Evolutionary conservation across 2,888 invertebrate genomes (phyloP).

Genomic region (Ischnus inquisitorius): DNA sequence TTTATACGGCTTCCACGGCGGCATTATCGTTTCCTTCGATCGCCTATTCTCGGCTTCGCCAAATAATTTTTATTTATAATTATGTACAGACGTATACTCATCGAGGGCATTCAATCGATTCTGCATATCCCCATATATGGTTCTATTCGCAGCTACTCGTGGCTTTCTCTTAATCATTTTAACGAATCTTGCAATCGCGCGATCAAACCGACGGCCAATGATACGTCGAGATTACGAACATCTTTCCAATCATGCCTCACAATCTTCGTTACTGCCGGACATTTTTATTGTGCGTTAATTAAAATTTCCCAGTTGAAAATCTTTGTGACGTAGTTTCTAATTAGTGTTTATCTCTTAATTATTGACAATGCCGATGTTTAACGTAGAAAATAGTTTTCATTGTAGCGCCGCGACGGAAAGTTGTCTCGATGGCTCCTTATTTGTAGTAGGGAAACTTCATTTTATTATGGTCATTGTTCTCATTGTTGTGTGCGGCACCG

Average conservation of each 20-base stretch:
- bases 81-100: not conserved
- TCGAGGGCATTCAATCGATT: constrained; percentile 28
- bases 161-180: constrained; percentile 56
- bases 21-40: too few species aligned
- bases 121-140: too few species aligned
- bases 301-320: too few species aligned
- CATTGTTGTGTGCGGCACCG: not conserved
- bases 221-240: constrained; percentile 24
- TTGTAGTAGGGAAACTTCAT: constrained; percentile 4
- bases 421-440: not conserved
- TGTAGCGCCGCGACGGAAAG: constrained; percentile 6
- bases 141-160: too few species aligned
- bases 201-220: constrained; percentile 31
- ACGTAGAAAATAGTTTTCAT: constrained; percentile 14
- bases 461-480: not conserved
- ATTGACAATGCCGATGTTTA: not conserved
- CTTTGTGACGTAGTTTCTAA: too few species aligned
- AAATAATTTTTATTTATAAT: too few species aligned
- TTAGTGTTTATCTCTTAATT: not conserved
- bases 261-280: too few species aligned
- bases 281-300: too few species aligned
- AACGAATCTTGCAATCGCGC: constrained; percentile 52
- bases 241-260: too few species aligned
- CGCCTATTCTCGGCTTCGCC: too few species aligned
- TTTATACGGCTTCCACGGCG: too few species aligned